Conservation (phyloP, 1,140 invertebrate genomes). For the Leptinotarsa lineolata region DNA sequence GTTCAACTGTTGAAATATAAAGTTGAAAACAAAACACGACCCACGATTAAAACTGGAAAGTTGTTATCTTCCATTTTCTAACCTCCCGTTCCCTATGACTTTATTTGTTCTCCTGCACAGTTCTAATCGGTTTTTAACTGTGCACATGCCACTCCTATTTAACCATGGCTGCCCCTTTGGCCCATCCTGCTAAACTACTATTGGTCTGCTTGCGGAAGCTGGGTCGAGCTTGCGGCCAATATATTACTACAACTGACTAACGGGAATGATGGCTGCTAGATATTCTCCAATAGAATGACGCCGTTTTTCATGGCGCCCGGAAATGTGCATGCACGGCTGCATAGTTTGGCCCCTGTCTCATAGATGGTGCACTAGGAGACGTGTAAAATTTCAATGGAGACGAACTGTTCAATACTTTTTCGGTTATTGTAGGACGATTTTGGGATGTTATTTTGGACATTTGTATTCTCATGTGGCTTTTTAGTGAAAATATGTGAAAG, state of each 20-base stretch:
- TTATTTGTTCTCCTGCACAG: constrained; percentile 34
- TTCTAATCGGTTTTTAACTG: constrained; percentile 38
- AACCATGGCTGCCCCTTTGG: constrained; percentile 46
- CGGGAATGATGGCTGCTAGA: constrained; percentile 46
- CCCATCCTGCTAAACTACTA: constrained; percentile 32
- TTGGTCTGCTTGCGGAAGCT: constrained; percentile 42
- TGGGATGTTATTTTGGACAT: background rate
- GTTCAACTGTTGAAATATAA: background rate
- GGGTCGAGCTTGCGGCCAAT: constrained; percentile 44
- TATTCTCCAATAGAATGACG: constrained; percentile 43
- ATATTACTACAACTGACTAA: constrained; percentile 45
- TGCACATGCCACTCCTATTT: constrained; percentile 45
- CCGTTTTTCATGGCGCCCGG: constrained; percentile 34
- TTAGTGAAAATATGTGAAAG: background rate
- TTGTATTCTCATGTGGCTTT: background rate
- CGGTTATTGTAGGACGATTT: background rate
- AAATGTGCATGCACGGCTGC: background rate
- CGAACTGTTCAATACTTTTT: background rate
- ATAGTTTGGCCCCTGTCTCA: constrained; percentile 18
- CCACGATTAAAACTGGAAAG: constrained; percentile 33
- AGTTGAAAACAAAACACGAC: constrained; percentile 10
- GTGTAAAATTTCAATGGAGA: background rate
- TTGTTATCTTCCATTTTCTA: constrained; percentile 40
- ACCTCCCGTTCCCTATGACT: constrained; percentile 31
- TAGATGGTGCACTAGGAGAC: constrained; percentile 39